A percentile compares a stretch with the other conserved stretches of the same genome.
Conservation (phyloP, 2,888 invertebrate species). For the Drosophila siamana region DNA sequence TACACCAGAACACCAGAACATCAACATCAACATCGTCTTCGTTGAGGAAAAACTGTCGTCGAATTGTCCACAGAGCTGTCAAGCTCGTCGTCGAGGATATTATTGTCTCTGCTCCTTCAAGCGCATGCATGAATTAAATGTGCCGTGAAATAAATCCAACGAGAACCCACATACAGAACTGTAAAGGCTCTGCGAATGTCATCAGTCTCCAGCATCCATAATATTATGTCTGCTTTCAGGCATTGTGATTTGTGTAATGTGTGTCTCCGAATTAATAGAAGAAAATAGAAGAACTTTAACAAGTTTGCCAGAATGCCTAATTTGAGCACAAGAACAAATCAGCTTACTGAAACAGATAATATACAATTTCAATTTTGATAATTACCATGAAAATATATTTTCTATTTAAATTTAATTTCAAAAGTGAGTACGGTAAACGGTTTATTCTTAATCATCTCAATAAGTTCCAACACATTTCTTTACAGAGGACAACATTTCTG, state of each 20-base stretch:
- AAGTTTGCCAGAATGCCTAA: slow-evolving; percentile 6
- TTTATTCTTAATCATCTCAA: too few relatives aligned
- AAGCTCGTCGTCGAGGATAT: slow-evolving; percentile 46
- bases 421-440: too few relatives aligned
- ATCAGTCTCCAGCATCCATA: slow-evolving; percentile 22
- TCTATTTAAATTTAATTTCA: too few relatives aligned
- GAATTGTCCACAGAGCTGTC: slow-evolving; percentile 66
- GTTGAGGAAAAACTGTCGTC: slow-evolving; percentile 55
- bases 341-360: too few relatives aligned
- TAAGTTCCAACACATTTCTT: too few relatives aligned
- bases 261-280: slow-evolving; percentile 12
- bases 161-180: slow-evolving; percentile 23
- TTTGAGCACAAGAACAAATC: slow-evolving; percentile 20
- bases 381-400: too few relatives aligned
- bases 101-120: slow-evolving; percentile 40
- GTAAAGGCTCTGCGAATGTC: slow-evolving; percentile 20
- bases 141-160: slow-evolving; percentile 79
- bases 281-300: slow-evolving; percentile 24
- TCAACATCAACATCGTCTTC: slow-evolving; percentile 4
- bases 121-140: slow-evolving; percentile 78
- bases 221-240: neutral
- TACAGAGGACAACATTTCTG: too few relatives aligned
- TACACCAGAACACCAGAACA: slow-evolving; percentile 54
- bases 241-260: slow-evolving; percentile 6
- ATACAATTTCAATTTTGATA: too few relatives aligned